Conservation (phyloP, 1,140 invertebrate genomes). For the Scaptomyza pallida region DNA sequence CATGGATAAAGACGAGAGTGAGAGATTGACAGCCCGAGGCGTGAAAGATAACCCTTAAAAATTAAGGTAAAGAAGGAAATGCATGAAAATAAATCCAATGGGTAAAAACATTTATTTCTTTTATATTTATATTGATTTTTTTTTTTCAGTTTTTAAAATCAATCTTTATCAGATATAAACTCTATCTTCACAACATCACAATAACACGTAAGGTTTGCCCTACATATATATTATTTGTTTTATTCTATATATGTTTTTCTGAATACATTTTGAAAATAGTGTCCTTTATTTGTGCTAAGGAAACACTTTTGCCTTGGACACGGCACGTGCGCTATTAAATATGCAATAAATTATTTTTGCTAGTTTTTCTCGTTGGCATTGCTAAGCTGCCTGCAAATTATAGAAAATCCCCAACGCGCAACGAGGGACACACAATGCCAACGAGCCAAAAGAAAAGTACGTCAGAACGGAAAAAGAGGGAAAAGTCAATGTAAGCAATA, state of each 20-base stretch:
- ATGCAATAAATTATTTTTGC: slow-evolving; percentile 83
- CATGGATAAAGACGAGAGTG: no score
- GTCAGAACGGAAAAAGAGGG: slow-evolving; percentile 26
- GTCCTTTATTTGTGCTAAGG: background rate
- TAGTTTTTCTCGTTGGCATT: slow-evolving; percentile 56
- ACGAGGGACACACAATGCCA: slow-evolving; percentile 26
- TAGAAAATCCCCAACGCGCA: slow-evolving; percentile 74
- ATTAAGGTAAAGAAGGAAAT: no score
- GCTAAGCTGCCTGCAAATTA: slow-evolving; percentile 83
- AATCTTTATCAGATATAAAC: no score
- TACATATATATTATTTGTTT: background rate
- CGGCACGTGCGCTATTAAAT: slow-evolving; percentile 82
- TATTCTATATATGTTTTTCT: background rate
- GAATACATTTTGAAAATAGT: background rate
- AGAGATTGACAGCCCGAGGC: no score
- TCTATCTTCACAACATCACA: no score
- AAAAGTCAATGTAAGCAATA: slow-evolving; percentile 83
- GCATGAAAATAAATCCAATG: no score
- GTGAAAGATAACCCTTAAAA: no score
- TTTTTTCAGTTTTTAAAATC: no score
- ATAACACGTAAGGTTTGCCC: background rate
- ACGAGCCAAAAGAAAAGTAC: slow-evolving; percentile 10
- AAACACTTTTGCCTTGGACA: slow-evolving; percentile 12
- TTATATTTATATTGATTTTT: no score
- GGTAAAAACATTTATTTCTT: no score